These are phyloP conservation scores for Pasiphila rectangulata DNA, from an alignment of 2,888 invertebrate genomes.

Conservation along the genomic window DNA sequence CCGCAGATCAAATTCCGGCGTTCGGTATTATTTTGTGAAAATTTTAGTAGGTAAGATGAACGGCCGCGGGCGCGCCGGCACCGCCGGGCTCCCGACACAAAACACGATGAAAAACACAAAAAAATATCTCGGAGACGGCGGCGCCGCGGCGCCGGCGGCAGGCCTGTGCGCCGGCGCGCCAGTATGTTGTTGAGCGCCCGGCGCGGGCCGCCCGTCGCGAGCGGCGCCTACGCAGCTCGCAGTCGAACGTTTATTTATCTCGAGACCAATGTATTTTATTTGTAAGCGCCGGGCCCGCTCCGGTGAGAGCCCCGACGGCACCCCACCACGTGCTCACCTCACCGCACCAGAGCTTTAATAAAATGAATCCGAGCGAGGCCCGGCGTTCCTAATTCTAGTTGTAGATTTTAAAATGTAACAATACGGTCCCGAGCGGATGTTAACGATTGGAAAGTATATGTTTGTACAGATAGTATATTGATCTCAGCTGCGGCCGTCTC, in stretches of 20 bases:
- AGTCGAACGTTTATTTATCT: conserved; percentile 69
- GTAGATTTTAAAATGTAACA: conserved; percentile 71
- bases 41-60: conserved; percentile 77
- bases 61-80: conserved; percentile 41
- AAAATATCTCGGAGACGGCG: conserved; percentile 50
- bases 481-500: conserved; percentile 73
- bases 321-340: conserved; percentile 34
- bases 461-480: conserved; percentile 75
- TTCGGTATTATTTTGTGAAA: conserved; percentile 81
- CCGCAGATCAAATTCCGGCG: conserved; percentile 73
- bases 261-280: conserved; percentile 71
- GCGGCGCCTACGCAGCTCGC: conserved; percentile 59
- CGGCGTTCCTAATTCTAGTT: conserved; percentile 64
- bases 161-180: conserved; percentile 37
- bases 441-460: conserved; percentile 74
- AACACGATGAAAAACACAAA: conserved; percentile 69
- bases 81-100: conserved; percentile 40
- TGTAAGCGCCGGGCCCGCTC: conserved; percentile 35
- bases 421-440: conserved; percentile 67
- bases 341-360: conserved; percentile 62
- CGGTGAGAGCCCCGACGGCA: conserved; percentile 23
- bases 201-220: conserved; percentile 45
- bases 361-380: conserved; percentile 43
- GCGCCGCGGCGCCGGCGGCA: conserved; percentile 32
- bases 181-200: conserved; percentile 41